Evolutionary conservation across 2,888 invertebrate species (phyloP).

Genomic region (Drosophila siamana): DNA sequence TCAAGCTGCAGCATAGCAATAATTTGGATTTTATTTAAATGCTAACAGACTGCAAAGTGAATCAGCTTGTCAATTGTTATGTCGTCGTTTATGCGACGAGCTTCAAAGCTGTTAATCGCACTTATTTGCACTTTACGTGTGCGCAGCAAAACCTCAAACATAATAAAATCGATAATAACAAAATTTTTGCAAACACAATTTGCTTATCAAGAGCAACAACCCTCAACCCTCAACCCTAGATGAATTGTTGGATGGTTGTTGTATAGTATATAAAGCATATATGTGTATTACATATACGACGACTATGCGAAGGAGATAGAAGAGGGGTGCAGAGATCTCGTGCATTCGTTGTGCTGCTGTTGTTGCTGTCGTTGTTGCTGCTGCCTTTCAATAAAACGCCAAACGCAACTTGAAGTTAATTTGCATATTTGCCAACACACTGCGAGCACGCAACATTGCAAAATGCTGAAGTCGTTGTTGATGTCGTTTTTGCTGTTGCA

Average conservation of each 20-base stretch:
- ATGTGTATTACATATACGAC: no score
- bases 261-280: background rate
- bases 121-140: slow-evolving; percentile 21
- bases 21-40: slow-evolving; percentile 9
- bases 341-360: slow-evolving; percentile 18
- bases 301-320: background rate
- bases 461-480: slow-evolving; percentile 41
- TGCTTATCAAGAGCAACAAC: slow-evolving; percentile 68
- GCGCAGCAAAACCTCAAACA: slow-evolving; percentile 20
- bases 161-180: slow-evolving; percentile 65
- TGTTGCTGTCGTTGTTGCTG: background rate
- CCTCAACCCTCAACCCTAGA: slow-evolving; percentile 55
- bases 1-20: background rate
- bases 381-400: slow-evolving; percentile 64
- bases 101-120: background rate
- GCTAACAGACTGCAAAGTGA: slow-evolving; percentile 9
- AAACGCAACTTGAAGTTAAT: slow-evolving; percentile 75
- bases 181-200: slow-evolving; percentile 53
- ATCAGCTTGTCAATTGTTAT: slow-evolving; percentile 13
- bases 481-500: slow-evolving; percentile 43
- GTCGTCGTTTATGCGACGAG: no score
- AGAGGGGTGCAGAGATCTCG: slow-evolving; percentile 11
- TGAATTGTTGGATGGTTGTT: background rate
- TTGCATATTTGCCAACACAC: slow-evolving; percentile 71
- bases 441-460: slow-evolving; percentile 48